phyloP scores from a whole-genome alignment of 2,888 invertebrate genomes.

The Aphelenchoides bicaudatus region DNA sequence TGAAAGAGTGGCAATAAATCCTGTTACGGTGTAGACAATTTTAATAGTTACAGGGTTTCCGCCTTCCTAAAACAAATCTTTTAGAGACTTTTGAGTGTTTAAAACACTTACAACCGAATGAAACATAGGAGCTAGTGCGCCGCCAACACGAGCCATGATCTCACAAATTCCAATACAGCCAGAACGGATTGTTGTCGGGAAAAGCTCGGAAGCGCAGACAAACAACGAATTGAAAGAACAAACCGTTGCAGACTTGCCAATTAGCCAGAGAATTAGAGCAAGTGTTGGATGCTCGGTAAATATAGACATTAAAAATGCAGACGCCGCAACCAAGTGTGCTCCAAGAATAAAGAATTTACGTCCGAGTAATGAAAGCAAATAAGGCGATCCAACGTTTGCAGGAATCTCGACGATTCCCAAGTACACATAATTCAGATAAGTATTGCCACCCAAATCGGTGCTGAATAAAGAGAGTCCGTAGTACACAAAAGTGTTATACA shows the following conservation, averaged over 20 bases:
- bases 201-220: slow-evolving; percentile 49
- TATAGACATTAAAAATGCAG: neutral
- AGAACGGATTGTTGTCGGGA: slow-evolving; percentile 42
- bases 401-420: slow-evolving; percentile 49
- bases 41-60: slow-evolving; percentile 5
- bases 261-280: slow-evolving; percentile 42
- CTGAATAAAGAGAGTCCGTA: slow-evolving; percentile 51
- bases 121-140: slow-evolving; percentile 12
- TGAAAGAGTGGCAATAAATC: neutral
- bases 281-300: slow-evolving; percentile 18
- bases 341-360: slow-evolving; percentile 26
- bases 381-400: slow-evolving; percentile 44
- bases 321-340: slow-evolving; percentile 23
- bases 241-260: slow-evolving; percentile 47
- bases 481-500: slow-evolving; percentile 38
- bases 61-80: neutral
- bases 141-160: slow-evolving; percentile 26
- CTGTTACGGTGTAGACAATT: slow-evolving; percentile 3
- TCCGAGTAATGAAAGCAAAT: slow-evolving; percentile 38
- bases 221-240: slow-evolving; percentile 50
- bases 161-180: slow-evolving; percentile 42
- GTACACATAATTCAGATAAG: slow-evolving; percentile 47
- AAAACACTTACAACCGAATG: slow-evolving; percentile 5
- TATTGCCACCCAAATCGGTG: slow-evolving; percentile 47
- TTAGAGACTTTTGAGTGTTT: neutral